A percentile compares a stretch with the other conserved stretches of the same genome.
Evolutionary conservation across 2,113 vertebrate genomes (phyloP).

Genomic region (Nothoprocta perdicaria): DNA sequence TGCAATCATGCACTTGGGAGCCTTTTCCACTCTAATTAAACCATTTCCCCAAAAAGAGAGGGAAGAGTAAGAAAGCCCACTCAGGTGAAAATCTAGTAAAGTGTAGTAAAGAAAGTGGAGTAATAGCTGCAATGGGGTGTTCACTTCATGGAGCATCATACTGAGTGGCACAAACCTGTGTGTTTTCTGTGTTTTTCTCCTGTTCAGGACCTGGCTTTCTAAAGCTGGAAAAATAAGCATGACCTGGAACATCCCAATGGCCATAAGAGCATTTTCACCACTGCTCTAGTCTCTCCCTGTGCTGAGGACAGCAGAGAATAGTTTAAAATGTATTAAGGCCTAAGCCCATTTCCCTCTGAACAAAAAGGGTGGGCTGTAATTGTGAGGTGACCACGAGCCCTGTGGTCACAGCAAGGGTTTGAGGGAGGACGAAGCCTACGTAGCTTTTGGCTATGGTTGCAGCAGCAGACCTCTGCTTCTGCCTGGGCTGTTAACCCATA

Average conservation of each 20-base stretch:
- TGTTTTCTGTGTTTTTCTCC: background rate
- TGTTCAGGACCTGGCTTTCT: background rate
- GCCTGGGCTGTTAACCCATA: background rate
- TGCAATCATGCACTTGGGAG: background rate
- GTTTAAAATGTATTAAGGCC: background rate
- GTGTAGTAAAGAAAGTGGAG: background rate
- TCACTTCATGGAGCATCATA: background rate
- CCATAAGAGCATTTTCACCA: background rate
- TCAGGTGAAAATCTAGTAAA: conserved; percentile 15
- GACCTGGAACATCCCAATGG: background rate
- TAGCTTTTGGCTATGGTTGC: background rate
- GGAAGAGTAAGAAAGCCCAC: background rate
- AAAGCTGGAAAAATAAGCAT: background rate
- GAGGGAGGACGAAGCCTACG: too few relatives aligned
- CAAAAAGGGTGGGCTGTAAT: background rate
- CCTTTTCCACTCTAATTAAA: conserved; percentile 35
- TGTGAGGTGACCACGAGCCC: background rate
- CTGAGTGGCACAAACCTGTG: conserved; percentile 1
- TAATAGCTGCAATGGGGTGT: conserved; percentile 32
- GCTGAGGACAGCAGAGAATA: background rate
- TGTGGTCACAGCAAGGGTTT: background rate
- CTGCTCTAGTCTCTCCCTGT: background rate
- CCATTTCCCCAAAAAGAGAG: background rate
- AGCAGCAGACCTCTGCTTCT: background rate
- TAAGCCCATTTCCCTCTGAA: too few relatives aligned